phyloP scores from a whole-genome alignment of 1,140 invertebrate species.

The Amyelois transitella region DNA sequence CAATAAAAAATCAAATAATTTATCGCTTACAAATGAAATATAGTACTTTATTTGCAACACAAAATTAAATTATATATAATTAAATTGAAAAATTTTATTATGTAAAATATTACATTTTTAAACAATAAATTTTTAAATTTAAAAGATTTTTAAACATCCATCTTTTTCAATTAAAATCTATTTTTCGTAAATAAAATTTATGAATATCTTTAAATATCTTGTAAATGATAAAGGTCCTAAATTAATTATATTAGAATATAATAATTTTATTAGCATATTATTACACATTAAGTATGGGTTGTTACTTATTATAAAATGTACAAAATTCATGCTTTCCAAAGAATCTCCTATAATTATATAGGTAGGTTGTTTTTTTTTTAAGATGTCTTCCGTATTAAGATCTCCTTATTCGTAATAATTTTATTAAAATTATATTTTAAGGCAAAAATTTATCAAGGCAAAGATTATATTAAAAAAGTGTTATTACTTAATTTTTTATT shows the following conservation, averaged over 20 bases:
- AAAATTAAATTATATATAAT: neutral
- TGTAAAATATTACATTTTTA: no score
- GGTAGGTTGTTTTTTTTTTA: conserved; percentile 24
- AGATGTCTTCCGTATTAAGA: conserved; percentile 45
- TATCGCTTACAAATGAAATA: no score
- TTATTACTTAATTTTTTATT: no score
- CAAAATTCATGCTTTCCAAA: conserved; percentile 66
- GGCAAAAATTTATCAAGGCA: conserved; percentile 37
- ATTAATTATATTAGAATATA: neutral
- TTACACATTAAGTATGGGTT: conserved; percentile 2
- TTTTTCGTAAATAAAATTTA: no score
- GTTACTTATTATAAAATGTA: conserved; percentile 26
- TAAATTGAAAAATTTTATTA: neutral
- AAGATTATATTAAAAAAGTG: no score
- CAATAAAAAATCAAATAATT: no score
- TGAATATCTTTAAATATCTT: conserved; percentile 1
- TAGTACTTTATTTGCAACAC: no score
- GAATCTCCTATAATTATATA: conserved; percentile 46
- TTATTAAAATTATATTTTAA: conserved; percentile 21
- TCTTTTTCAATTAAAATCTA: no score
- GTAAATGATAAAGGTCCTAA: neutral
- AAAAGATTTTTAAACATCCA: no score
- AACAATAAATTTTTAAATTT: no score
- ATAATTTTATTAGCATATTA: conserved; percentile 4
- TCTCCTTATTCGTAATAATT: conserved; percentile 53